Evolutionary conservation across 2,797 vertebrate genomes (phyloP).

Genomic region (Euphonia xanthogaster): DNA sequence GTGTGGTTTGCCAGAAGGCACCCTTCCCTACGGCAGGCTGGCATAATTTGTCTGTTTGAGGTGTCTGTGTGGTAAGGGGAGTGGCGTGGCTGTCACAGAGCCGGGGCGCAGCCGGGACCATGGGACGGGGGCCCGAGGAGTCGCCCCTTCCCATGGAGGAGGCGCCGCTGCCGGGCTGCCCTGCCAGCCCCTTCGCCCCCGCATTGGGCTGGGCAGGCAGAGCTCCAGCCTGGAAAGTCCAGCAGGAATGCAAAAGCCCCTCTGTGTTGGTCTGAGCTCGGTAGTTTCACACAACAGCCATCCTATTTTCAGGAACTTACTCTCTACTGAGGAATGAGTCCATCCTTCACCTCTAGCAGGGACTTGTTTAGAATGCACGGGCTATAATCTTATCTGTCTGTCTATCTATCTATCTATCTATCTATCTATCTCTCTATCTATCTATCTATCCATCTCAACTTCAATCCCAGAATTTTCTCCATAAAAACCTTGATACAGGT

Average conservation of each 20-base stretch:
- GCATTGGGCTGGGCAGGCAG: not conserved
- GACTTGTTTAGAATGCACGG: not conserved
- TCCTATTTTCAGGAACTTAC: not conserved
- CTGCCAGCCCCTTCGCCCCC: fast-evolving
- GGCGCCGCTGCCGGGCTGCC: fast-evolving
- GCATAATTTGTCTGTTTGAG: not conserved
- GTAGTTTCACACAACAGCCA: not conserved
- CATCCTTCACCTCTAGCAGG: not conserved
- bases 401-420: not conserved
- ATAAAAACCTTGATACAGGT: not conserved
- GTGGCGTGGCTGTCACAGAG: fast-evolving
- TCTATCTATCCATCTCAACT: not conserved
- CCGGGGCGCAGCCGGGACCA: no score
- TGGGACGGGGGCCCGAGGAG: fast-evolving
- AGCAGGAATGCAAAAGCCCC: not conserved
- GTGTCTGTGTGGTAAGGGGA: not conserved
- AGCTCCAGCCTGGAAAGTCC: not conserved
- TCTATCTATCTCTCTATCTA: no score
- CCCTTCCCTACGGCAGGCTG: not conserved
- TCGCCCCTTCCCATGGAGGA: fast-evolving
- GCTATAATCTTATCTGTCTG: not conserved
- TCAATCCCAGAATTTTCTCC: not conserved
- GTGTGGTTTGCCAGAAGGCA: not conserved
- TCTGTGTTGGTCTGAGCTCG: not conserved
- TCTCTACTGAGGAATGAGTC: not conserved